Evolutionary conservation across 2,113 vertebrate genomes (phyloP), one percentile per base, ranked within the genome.

Genomic region (Seriola quinqueradiata): DNA sequence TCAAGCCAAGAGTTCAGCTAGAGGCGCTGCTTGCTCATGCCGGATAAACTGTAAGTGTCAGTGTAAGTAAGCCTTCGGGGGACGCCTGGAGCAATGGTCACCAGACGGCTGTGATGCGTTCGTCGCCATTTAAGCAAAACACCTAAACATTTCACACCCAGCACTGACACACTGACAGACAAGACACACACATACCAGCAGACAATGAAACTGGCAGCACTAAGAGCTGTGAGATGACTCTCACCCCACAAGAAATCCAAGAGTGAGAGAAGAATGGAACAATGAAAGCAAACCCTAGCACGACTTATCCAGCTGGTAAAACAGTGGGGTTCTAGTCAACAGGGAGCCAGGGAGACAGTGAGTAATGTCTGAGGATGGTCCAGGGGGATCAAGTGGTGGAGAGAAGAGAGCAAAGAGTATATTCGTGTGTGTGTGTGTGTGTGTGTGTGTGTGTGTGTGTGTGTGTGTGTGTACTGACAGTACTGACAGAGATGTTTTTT

Each of bases 331-430:
- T 83, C 46, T 52, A 64, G 81, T 79, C 77, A 73, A 68, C 80
- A 65, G 81, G 67, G 67, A 88, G 73, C 44, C 44, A 46, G 21
- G 66, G 71, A 91, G 90, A 88, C 89, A 89, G 42, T 91, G 89
- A 90, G 77, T 82, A 87, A 92, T 90, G 78, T 88, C 89, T 91
- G 78, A 84, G 66, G 81, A 85, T 64, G 50, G 81, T 92, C 75
- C 82, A 12, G 57, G 34, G 88, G 80, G 74, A 90, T 67, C 19
- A 23, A 79, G 46, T 68, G 46, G 73, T 80, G 70, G 75, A 77
- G 74, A 59, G 70, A 21, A 70, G 21, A 75, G 40, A 85, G 74
- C 73, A 64, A 70, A 57, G 58, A 82, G 59, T 70, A 44, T 80
- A 73, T 84, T 19, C 74, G 46, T 52, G 44, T 50, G 44, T 58